Percentiles rank a stretch among this genome's conserved stretches.
Evolutionary conservation across 2,888 invertebrate genomes (phyloP).

Genomic region (Drosophila kokeensis): DNA sequence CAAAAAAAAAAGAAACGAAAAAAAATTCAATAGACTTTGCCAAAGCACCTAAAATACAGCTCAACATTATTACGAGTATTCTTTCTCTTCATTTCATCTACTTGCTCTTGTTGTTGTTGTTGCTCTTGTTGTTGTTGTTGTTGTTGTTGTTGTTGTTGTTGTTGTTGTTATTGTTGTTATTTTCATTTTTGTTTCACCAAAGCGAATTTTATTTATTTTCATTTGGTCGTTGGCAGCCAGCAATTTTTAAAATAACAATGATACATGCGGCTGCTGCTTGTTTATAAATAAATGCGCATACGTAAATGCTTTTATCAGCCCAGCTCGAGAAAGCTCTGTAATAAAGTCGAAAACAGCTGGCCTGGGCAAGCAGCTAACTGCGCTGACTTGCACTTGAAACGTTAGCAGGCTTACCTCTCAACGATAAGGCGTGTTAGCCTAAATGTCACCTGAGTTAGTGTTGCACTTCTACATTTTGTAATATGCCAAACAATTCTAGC

Average conservation of each 20-base stretch:
- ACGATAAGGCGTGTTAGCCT: not conserved
- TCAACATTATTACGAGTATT: constrained; percentile 73
- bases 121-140: constrained; percentile 16
- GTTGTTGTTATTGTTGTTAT: constrained; percentile 17
- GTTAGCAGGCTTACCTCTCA: not conserved
- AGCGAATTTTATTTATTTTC: constrained; percentile 68
- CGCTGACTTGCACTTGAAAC: constrained; percentile 4
- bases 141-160: not conserved
- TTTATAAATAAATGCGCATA: constrained; percentile 78
- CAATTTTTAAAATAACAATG: constrained; percentile 80
- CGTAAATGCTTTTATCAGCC: constrained; percentile 76
- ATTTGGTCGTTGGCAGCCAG: constrained; percentile 63
- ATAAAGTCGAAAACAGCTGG: constrained; percentile 58
- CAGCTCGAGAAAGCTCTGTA: constrained; percentile 48
- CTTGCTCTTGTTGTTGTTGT: constrained; percentile 9
- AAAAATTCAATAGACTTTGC: constrained; percentile 52
- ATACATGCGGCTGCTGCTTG: constrained; percentile 76
- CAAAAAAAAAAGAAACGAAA: constrained; percentile 19
- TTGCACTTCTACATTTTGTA: not conserved
- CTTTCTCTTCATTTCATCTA: constrained; percentile 27
- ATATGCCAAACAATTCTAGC: not conserved
- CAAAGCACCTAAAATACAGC: constrained; percentile 68
- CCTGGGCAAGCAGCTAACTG: constrained; percentile 25
- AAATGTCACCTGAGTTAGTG: not conserved
- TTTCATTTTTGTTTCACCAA: constrained; percentile 41